Conservation (phyloP, 2,888 invertebrate genomes). For the Abrostola triplasia region DNA sequence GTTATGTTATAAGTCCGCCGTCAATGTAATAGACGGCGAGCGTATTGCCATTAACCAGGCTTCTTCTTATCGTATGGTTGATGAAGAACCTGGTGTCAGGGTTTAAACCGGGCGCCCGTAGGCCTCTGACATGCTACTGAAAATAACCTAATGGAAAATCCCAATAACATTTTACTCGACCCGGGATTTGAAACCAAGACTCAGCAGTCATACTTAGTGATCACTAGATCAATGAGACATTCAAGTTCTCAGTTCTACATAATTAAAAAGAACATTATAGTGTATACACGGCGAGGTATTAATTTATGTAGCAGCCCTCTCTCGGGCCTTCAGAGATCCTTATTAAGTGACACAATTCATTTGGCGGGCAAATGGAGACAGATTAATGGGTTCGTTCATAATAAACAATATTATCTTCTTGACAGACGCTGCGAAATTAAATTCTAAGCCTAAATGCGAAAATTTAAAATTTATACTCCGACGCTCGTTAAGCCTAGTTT, state of each 20-base stretch:
- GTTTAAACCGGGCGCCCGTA: too few species aligned
- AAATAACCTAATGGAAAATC: too few species aligned
- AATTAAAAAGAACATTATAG: background rate
- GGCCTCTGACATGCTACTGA: too few species aligned
- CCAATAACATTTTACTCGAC: too few species aligned
- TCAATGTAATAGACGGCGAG: too few species aligned
- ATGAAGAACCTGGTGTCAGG: too few species aligned
- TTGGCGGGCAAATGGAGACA: constrained; percentile 61
- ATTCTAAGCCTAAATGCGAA: constrained; percentile 32
- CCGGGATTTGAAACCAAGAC: too few species aligned
- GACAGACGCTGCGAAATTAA: constrained; percentile 57
- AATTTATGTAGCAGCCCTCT: constrained; percentile 58
- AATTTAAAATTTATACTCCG: constrained; percentile 11
- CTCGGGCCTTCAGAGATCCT: constrained; percentile 62
- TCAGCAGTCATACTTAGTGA: too few species aligned
- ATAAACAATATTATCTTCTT: constrained; percentile 67
- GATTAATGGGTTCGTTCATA: constrained; percentile 69
- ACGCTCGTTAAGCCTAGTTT: background rate
- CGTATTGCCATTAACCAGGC: too few species aligned
- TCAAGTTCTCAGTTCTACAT: background rate
- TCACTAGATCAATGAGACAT: too few species aligned
- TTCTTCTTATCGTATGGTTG: too few species aligned
- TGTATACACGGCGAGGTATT: constrained; percentile 48
- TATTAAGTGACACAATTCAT: constrained; percentile 75
- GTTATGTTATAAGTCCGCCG: too few species aligned